A percentile compares a stretch with the other conserved stretches of the same genome.
phyloP scores from a whole-genome alignment of 2,113 vertebrate species.

The Ceyx margarethae region DNA sequence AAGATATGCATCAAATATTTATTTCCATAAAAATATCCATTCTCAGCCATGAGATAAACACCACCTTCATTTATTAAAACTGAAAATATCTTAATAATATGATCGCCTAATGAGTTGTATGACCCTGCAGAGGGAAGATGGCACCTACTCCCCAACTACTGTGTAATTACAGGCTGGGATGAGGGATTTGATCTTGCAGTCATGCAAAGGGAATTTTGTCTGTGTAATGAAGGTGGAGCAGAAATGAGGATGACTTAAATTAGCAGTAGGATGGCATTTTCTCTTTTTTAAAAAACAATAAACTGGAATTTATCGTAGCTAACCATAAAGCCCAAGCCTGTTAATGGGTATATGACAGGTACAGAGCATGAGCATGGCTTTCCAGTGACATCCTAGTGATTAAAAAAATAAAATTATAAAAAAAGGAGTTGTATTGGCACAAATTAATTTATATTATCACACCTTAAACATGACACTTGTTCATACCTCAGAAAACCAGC shows the following conservation, averaged over 20 bases:
- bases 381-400: not conserved
- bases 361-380: not conserved
- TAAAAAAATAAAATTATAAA: not conserved
- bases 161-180: constrained; percentile 20
- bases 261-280: not conserved
- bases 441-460: not conserved
- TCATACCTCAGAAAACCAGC: not conserved
- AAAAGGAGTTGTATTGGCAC: rapidly evolving
- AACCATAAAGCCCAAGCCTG: not conserved
- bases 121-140: constrained; percentile 32
- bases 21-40: constrained; percentile 36
- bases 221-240: not conserved
- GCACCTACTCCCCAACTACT: not conserved
- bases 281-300: not conserved
- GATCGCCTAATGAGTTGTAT: constrained; percentile 16
- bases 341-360: not conserved
- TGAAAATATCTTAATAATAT: constrained; percentile 21
- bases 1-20: constrained; percentile 59
- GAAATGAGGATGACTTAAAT: not conserved
- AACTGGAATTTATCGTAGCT: not conserved
- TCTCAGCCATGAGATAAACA: constrained; percentile 33
- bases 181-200: constrained; percentile 2
- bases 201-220: not conserved
- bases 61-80: constrained; percentile 35
- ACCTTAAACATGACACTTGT: not conserved